A percentile compares a stretch with the other conserved stretches of the same genome.
Conservation (phyloP, 2,113 vertebrate species). For the Siphamia tubifer region DNA sequence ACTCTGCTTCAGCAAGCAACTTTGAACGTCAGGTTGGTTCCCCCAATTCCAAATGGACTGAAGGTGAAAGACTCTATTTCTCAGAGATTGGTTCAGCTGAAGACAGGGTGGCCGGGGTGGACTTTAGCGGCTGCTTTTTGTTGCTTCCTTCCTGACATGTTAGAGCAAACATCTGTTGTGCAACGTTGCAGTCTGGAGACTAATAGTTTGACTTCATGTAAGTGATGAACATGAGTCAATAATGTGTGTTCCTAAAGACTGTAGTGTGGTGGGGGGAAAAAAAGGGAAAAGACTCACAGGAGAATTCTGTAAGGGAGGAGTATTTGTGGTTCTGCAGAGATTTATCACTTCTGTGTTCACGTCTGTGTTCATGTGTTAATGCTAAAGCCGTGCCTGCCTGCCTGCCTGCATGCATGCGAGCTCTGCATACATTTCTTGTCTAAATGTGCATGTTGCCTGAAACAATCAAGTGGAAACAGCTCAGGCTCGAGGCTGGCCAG, state of each 20-base stretch:
- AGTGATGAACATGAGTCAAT: constrained; percentile 21
- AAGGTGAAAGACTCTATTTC: constrained; percentile 71
- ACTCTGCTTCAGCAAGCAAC: constrained; percentile 57
- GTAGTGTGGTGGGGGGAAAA: neutral
- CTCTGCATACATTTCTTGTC: constrained; percentile 43
- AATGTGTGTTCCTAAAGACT: constrained; percentile 5
- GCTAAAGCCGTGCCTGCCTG: neutral
- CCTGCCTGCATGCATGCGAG: constrained; percentile 14
- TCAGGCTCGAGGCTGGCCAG: constrained; percentile 49
- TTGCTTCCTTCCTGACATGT: constrained; percentile 30
- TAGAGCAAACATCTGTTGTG: constrained; percentile 28
- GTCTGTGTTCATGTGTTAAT: constrained; percentile 12
- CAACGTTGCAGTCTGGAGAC: neutral
- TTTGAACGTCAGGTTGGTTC: constrained; percentile 58
- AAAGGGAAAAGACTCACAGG: neutral
- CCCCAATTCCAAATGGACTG: constrained; percentile 60
- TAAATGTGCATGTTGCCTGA: constrained; percentile 47
- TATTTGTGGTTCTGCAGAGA: constrained; percentile 16
- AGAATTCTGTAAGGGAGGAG: neutral
- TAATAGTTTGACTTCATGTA: neutral
- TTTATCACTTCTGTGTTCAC: constrained; percentile 34
- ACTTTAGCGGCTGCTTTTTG: neutral
- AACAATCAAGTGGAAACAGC: constrained; percentile 62
- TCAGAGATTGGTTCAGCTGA: constrained; percentile 32
- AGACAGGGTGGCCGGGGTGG: constrained; percentile 28